Base-by-base conservation (phyloP, 2,888 invertebrate genomes). In the Colostygia pectinataria region DNA sequence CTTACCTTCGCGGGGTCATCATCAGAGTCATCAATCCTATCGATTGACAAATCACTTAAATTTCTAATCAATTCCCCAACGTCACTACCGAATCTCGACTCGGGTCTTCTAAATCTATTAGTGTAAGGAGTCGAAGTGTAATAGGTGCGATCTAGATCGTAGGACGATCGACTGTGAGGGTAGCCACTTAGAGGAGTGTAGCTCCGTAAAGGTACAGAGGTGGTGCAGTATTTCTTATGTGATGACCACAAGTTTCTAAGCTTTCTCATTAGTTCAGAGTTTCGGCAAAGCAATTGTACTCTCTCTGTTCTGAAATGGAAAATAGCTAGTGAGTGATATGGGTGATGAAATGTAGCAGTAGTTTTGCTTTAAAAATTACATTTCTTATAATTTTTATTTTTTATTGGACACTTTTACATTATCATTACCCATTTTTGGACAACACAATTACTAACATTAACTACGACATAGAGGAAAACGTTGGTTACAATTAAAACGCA, bases 231-330 rank as follows among this genome's bases (percentile, higher is more conserved):
- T 64, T 92, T 91, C 76, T 92, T 92, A 84, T 92, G 91, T 74
- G 91, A 91, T 71, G 83, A 89, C 92, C 93, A 93, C 55, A 93
- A 77, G 62, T 86, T 90, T 72, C 91, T 89, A 64, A 93, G 89
- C 77, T 92, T 92, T 77, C 89, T 86, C 90, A 92, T 91, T 71
- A 93, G 87, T 66, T 92, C 92, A 66, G 84, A 82, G 78, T 93
- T 93, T 77, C 92, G 92, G 79, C 85, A 89, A 83, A 90, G 91
- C 83, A 93, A 89, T 74, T 91, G 91, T 73, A 86, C 79, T 79
- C 83, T 91, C 70, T 93, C 92, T 80, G 83, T 80, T 92, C 93
- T 93, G 91, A 79, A 92, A 91, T 66, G 70, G 63, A 84, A 83
- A 68, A 57, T 45, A 46, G 47, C 44, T 44, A 37, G 55, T 55